A percentile compares a stretch with the other conserved stretches of the same genome.
Evolutionary conservation across 2,797 vertebrate genomes (phyloP).

Genomic region (Numenius phaeopus): DNA sequence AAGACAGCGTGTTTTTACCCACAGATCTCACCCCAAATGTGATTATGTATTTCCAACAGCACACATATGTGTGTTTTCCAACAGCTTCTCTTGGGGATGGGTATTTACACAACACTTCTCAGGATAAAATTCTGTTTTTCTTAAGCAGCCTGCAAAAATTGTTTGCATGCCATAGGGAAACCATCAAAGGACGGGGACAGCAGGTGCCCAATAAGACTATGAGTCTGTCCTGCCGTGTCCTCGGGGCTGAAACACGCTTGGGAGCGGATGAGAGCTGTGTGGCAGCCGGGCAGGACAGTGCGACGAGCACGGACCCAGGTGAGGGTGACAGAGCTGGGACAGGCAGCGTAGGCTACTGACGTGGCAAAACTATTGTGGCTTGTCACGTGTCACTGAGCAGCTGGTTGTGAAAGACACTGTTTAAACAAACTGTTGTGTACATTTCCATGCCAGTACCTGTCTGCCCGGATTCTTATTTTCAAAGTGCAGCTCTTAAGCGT

Average conservation of each 20-base stretch:
- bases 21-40: not conserved
- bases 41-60: not conserved
- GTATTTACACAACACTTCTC: not conserved
- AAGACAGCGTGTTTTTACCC: not conserved
- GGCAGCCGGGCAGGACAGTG: not conserved
- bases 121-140: not conserved
- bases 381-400: not conserved
- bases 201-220: not conserved
- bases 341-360: not conserved
- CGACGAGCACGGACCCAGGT: accelerated
- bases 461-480: constrained; percentile 46
- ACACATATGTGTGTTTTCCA: not conserved
- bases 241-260: not conserved
- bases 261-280: not conserved
- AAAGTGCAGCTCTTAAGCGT: constrained; percentile 8
- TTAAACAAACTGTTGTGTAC: constrained; percentile 52
- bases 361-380: constrained; percentile 1
- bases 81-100: not conserved
- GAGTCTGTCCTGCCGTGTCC: not conserved
- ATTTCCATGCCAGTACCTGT: constrained; percentile 50
- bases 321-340: not conserved
- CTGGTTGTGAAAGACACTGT: constrained; percentile 55
- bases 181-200: not conserved
- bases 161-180: not conserved
- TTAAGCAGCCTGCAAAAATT: not conserved